phyloP scores from a whole-genome alignment of 2,888 invertebrate genomes.

The Palloptera scutellata region DNA sequence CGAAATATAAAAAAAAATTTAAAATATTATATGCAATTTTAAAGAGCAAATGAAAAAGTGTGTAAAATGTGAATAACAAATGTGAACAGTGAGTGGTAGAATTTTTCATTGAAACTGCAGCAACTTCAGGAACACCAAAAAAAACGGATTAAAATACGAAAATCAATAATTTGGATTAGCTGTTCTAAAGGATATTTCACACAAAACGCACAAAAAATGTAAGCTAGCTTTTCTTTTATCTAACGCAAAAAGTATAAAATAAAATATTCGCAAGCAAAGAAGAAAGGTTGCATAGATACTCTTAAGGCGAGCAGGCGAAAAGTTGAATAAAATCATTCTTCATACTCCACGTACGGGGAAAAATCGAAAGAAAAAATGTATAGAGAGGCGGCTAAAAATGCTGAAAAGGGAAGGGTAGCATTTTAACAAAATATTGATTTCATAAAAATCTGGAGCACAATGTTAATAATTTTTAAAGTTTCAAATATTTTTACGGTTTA shows the following conservation, averaged over 20 bases:
- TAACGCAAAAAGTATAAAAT: constrained; percentile 25
- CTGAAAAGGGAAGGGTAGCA: background rate
- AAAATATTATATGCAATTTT: too few relatives aligned
- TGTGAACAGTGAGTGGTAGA: background rate
- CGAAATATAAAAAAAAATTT: too few relatives aligned
- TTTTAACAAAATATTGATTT: background rate
- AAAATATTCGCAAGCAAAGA: background rate
- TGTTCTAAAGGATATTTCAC: constrained; percentile 36
- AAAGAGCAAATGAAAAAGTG: too few relatives aligned
- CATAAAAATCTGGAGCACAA: background rate
- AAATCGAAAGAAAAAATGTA: background rate
- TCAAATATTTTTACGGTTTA: background rate
- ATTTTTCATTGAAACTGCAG: too few relatives aligned
- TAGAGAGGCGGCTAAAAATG: background rate
- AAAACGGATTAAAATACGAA: constrained; percentile 39
- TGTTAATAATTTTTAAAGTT: background rate
- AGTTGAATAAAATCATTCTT: background rate
- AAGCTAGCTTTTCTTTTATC: constrained; percentile 20
- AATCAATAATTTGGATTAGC: constrained; percentile 62
- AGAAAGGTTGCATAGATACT: background rate
- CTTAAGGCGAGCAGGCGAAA: constrained; percentile 3
- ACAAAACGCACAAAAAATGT: constrained; percentile 32
- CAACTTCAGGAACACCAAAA: too few relatives aligned
- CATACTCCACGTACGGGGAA: background rate
- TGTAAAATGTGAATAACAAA: too few relatives aligned